Evolutionary conservation across 2,888 invertebrate genomes (phyloP), one percentile per base, ranked within the genome.

Genomic region (Empis stercorea): DNA sequence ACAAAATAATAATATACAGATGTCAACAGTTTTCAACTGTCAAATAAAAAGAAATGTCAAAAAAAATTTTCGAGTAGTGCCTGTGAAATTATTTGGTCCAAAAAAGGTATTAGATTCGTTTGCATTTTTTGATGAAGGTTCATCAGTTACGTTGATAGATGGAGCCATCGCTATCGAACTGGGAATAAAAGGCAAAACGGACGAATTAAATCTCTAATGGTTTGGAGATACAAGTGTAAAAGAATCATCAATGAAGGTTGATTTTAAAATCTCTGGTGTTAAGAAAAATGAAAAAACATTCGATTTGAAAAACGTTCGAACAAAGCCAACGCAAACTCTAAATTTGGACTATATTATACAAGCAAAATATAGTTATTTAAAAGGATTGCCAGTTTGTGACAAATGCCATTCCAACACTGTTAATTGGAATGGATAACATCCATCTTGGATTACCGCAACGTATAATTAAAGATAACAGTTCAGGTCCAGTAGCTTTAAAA

Each of bases 181-280:
- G 30, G 52, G 52, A 30, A 32, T 53, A 2, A 48, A 43, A 23
- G 53, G 54, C 1, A 49, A 51, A 16, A 45, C 45, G 15, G 40
- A 48, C 32, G 10, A 34, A 2, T 46, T 55, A 23, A 53, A 48
- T 3, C 38, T 53, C 6, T 51, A 53, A 39, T 56, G 54, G 51
- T 53, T 50, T 43, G 46, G 48, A 13, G 45, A 51, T 10, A 51
- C 48, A 15, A 30, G 32, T 6, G 38, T 44, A 16, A 48, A 48
- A 10, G 48, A 51, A 46, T 32, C 32, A 4, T 49, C 48, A 43
- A 48, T 44, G 17, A 43, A 48, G 23, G 46, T 51, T 15, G 45
- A 36, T n/a, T 27, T 54, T 16, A 45, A 49, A 34, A 49, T 53
- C 10, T 52, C 50, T 2, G 52, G 52, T 14, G 16, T 14, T 27